These are phyloP conservation scores for Lepisosteus oculatus DNA, from an alignment of 2,113 vertebrate genomes.

Conservation along the genomic window DNA sequence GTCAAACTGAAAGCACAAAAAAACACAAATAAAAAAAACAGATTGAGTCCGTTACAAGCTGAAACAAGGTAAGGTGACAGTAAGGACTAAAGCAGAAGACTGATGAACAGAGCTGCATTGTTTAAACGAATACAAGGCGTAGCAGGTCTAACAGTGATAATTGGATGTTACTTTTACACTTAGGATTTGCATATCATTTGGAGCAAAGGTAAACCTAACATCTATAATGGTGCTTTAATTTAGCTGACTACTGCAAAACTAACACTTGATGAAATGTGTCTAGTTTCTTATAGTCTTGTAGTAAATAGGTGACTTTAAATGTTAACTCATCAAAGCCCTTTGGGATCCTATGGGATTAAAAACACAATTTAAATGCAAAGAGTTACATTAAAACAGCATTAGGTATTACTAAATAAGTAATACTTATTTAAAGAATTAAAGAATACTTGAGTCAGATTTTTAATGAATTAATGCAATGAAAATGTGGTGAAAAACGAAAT, in stretches of 20 bases:
- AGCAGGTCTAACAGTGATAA: slow-evolving; percentile 17
- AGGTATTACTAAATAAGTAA: too few species aligned
- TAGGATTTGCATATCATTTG: slow-evolving; percentile 3
- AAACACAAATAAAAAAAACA: background rate
- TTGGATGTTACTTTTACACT: slow-evolving; percentile 4
- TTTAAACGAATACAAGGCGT: slow-evolving; percentile 1
- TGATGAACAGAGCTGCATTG: slow-evolving; percentile 11
- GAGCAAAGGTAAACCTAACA: background rate
- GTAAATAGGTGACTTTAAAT: too few species aligned
- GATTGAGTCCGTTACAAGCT: background rate
- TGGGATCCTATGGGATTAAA: too few species aligned
- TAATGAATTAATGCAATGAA: too few species aligned
- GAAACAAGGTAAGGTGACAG: background rate
- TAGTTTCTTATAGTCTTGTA: too few species aligned
- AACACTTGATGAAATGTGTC: too few species aligned
- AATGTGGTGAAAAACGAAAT: too few species aligned
- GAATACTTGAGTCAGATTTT: too few species aligned
- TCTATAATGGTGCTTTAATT: background rate
- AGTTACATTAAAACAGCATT: too few species aligned
- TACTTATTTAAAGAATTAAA: too few species aligned
- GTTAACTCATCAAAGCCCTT: too few species aligned
- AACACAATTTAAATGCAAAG: too few species aligned
- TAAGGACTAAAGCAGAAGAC: slow-evolving; percentile 1
- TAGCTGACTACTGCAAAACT: background rate
- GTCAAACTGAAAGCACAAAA: background rate